Evolutionary conservation across 2,113 vertebrate genomes (phyloP).

Genomic region (Archocentrus centrarchus): DNA sequence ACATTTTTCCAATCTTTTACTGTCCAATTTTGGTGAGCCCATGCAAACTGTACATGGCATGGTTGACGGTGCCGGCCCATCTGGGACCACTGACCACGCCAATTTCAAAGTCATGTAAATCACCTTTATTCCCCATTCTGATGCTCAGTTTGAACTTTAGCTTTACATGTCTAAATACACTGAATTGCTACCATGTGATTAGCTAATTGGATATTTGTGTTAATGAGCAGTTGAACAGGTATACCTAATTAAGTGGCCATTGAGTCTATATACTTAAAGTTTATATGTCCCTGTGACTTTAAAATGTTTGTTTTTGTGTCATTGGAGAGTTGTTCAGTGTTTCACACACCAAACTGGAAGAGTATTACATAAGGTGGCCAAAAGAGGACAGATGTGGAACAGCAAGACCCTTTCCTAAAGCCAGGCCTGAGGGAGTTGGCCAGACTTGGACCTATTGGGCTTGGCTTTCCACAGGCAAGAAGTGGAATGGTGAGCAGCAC

Average conservation of each 20-base stretch:
- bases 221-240: background rate
- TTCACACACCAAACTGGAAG: background rate
- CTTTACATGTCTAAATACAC: background rate
- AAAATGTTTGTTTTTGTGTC: background rate
- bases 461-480: conserved; percentile 1
- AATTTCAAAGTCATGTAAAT: too few relatives aligned
- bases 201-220: background rate
- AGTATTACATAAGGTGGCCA: conserved; percentile 15
- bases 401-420: conserved; percentile 1
- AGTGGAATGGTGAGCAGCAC: conserved; percentile 12
- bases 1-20: too few relatives aligned
- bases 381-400: conserved; percentile 35
- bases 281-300: conserved; percentile 8
- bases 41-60: too few relatives aligned
- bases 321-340: background rate
- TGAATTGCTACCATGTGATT: background rate
- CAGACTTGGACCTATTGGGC: background rate
- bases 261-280: background rate
- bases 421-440: background rate
- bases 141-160: background rate
- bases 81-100: too few relatives aligned
- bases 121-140: too few relatives aligned
- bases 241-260: background rate
- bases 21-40: too few relatives aligned
- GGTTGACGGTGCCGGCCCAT: too few relatives aligned